These are phyloP conservation scores for Bathynomus jamesi DNA, from an alignment of 1,140 invertebrate species.

Conservation along the genomic window DNA sequence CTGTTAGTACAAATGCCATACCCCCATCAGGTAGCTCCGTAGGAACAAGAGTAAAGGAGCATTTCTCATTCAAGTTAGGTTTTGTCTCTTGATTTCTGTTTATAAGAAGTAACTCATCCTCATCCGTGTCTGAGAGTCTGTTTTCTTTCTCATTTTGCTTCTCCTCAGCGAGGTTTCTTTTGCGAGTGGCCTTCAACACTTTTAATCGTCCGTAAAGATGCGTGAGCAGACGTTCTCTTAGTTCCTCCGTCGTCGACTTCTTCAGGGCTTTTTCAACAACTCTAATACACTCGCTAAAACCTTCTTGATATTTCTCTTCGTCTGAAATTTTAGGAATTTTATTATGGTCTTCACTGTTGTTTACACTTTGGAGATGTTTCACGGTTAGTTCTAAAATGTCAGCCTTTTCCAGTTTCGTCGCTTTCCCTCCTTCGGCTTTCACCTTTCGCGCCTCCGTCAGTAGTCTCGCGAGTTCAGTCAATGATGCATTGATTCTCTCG, in stretches of 20 bases:
- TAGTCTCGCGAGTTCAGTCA: conserved; percentile 55
- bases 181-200: neutral
- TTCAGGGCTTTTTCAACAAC: neutral
- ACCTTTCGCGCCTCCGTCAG: conserved; percentile 49
- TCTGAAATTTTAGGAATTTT: neutral
- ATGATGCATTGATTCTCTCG: conserved; percentile 58
- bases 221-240: neutral
- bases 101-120: neutral
- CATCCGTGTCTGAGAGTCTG: neutral
- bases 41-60: conserved; percentile 17
- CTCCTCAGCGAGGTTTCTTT: neutral
- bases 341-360: neutral
- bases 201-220: neutral
- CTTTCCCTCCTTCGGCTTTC: conserved; percentile 45
- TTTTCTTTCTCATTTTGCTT: neutral
- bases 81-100: neutral
- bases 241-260: neutral
- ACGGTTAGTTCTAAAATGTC: conserved; percentile 61
- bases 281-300: neutral
- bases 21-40: conserved; percentile 33
- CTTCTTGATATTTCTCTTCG: neutral
- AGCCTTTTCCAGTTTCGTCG: conserved; percentile 57
- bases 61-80: neutral
- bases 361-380: conserved; percentile 48
- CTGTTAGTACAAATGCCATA: conserved; percentile 27